Percentiles rank a stretch among this genome's conserved stretches.
These are phyloP conservation scores for Zaprionus tsacasi DNA, from an alignment of 1,140 invertebrate species.

Conservation along the genomic window DNA sequence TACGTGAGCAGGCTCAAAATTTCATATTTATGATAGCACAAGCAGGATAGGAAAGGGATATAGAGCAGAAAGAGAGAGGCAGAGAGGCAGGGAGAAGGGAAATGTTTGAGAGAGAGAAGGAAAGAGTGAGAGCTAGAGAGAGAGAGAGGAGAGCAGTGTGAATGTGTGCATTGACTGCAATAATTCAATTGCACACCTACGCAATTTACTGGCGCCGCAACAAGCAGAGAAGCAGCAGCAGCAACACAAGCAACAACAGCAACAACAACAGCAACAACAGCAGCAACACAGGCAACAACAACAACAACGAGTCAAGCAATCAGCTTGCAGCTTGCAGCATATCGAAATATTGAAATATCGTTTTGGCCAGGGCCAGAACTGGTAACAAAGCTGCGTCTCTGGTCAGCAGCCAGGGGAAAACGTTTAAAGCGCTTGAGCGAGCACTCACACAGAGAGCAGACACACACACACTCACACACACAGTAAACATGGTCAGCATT, in stretches of 20 bases:
- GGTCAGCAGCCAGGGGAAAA: constrained; percentile 32
- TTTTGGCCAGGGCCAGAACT: not conserved
- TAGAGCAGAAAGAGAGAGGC: not conserved
- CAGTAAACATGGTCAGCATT: constrained; percentile 46
- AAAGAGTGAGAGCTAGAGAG: not conserved
- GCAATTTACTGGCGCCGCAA: constrained; percentile 56
- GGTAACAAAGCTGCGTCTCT: not conserved
- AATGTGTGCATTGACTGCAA: constrained; percentile 79
- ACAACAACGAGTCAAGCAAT: constrained; percentile 22
- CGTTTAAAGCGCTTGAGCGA: constrained; percentile 71
- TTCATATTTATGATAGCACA: constrained; percentile 74
- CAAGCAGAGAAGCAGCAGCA: constrained; percentile 4
- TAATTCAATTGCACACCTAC: constrained; percentile 82
- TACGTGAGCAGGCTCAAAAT: constrained; percentile 59
- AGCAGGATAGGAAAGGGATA: not conserved
- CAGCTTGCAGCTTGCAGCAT: constrained; percentile 14
- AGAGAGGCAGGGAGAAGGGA: not conserved
- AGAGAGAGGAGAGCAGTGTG: constrained; percentile 19
- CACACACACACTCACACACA: constrained; percentile 5
- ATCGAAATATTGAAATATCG: constrained; percentile 52
- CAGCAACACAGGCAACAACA: not conserved
- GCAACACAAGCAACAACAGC: not conserved
- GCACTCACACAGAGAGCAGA: constrained; percentile 18
- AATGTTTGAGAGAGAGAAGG: too few species aligned
- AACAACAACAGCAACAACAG: not conserved